phyloP scores from a whole-genome alignment of 1,140 invertebrate species.

The Octopus sinensis region DNA sequence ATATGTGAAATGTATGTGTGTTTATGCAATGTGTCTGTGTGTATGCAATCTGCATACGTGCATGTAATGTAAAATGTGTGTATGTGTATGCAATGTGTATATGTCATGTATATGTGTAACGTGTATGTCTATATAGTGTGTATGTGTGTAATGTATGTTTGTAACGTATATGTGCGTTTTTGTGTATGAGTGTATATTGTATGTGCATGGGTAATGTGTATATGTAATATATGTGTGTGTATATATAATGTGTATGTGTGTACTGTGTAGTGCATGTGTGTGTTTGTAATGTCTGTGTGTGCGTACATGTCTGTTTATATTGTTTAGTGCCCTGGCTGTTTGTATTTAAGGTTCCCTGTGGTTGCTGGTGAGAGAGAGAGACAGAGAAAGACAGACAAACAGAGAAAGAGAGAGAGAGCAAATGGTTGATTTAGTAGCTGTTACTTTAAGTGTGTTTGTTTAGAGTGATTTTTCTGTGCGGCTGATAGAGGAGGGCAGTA shows the following conservation, averaged over 20 bases:
- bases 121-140: neutral
- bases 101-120: neutral
- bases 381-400: too few relatives aligned
- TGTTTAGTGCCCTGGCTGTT: too few relatives aligned
- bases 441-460: too few relatives aligned
- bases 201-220: too few relatives aligned
- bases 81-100: neutral
- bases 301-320: neutral
- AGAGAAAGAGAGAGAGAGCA: too few relatives aligned
- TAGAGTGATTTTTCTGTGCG: too few relatives aligned
- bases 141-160: neutral
- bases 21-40: neutral
- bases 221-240: conserved; percentile 2
- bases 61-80: neutral
- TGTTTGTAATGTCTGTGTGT: conserved; percentile 4
- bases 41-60: neutral
- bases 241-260: conserved; percentile 1
- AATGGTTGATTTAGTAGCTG: too few relatives aligned
- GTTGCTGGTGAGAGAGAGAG: too few relatives aligned
- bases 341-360: too few relatives aligned
- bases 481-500: too few relatives aligned
- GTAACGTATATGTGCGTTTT: neutral
- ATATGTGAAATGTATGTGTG: neutral
- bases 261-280: conserved; percentile 4
- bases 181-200: neutral